phyloP scores from a whole-genome alignment of 1,140 invertebrate genomes.

The Trialeurodes vaporariorum region DNA sequence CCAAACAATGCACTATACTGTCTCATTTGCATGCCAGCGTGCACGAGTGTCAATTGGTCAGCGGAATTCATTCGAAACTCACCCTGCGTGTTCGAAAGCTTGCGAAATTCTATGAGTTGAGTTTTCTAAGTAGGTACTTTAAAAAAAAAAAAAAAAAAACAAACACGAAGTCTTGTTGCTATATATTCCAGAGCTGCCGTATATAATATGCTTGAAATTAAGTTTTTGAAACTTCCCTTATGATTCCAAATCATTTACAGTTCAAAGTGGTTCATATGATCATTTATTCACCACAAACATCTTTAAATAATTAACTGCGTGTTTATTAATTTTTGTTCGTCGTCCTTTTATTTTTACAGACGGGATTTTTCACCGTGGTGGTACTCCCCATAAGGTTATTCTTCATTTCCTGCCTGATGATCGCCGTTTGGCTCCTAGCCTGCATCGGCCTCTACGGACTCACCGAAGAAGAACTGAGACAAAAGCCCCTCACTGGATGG shows the following conservation, averaged over 20 bases:
- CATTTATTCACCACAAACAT: neutral
- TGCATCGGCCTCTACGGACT: constrained; percentile 63
- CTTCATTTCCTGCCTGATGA: constrained; percentile 56
- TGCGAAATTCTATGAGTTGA: no score
- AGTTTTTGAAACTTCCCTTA: constrained; percentile 4
- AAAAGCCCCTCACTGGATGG: constrained; percentile 65
- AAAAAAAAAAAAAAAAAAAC: no score
- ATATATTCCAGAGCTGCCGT: no score
- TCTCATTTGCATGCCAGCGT: no score
- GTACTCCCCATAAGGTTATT: constrained; percentile 62
- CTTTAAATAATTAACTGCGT: neutral
- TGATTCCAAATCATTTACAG: constrained; percentile 1
- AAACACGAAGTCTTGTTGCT: no score
- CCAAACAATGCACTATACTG: no score
- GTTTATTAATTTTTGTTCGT: neutral
- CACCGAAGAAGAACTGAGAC: constrained; percentile 57
- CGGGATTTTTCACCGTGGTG: constrained; percentile 62
- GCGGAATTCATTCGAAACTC: no score
- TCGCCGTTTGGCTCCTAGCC: constrained; percentile 68
- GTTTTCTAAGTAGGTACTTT: no score
- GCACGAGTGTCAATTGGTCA: no score
- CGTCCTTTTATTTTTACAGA: constrained; percentile 47
- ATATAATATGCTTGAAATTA: no score
- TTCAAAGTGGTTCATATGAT: neutral
- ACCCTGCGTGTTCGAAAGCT: no score